These are phyloP conservation scores for Calliopsis andreniformis DNA, from an alignment of 1,140 invertebrate genomes.

Conservation along the genomic window DNA sequence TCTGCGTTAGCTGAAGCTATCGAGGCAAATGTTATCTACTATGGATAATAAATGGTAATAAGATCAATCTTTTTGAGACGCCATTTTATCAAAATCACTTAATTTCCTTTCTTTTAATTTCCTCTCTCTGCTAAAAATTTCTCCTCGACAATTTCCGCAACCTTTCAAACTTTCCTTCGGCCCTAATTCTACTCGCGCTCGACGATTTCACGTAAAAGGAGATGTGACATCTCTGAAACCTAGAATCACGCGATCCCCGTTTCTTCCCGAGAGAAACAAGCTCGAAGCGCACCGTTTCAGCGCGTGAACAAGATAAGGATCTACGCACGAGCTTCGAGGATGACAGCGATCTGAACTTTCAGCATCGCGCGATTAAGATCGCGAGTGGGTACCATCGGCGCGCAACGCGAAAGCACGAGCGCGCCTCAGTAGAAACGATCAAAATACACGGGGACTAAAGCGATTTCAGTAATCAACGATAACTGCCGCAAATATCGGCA, in stretches of 20 bases:
- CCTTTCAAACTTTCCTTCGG: too few species aligned
- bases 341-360: conserved; percentile 17
- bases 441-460: background rate
- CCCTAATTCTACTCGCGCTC: too few species aligned
- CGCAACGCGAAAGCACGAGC: background rate
- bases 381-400: background rate
- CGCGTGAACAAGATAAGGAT: conserved; percentile 19
- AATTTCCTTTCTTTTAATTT: too few species aligned
- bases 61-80: too few species aligned
- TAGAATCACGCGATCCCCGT: conserved; percentile 10
- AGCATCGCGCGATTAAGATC: conserved; percentile 5
- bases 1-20: too few species aligned
- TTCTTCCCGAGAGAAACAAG: background rate
- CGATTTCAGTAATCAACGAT: background rate
- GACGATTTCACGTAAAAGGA: background rate
- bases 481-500: background rate
- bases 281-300: background rate
- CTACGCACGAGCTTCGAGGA: background rate
- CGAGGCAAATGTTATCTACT: too few species aligned
- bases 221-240: background rate
- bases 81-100: too few species aligned
- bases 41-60: too few species aligned
- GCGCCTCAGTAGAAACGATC: background rate
- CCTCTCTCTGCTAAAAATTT: too few species aligned
- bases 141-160: too few species aligned